Percentiles rank a stretch among this genome's conserved stretches.
These are phyloP conservation scores for Ypsolopha sequella DNA, from an alignment of 2,888 invertebrate species.

Conservation along the genomic window DNA sequence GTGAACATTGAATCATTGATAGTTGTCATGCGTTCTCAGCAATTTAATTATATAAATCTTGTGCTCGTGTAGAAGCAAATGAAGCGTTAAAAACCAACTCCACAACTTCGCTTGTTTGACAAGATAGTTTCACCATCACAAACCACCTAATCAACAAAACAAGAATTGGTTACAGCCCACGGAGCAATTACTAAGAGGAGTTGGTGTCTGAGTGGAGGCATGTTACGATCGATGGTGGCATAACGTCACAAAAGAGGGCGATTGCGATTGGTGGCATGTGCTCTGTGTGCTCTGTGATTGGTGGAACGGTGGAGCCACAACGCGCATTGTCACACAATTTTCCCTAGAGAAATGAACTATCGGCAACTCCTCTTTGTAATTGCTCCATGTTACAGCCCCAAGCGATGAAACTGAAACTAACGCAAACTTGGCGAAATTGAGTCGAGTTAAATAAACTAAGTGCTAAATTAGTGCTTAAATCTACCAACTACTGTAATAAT, in stretches of 20 bases:
- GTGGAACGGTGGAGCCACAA: too few relatives aligned
- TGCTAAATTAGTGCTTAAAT: conserved; percentile 26
- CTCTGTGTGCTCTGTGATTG: too few relatives aligned
- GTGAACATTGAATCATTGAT: conserved; percentile 14
- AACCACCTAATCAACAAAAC: background rate
- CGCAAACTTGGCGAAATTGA: background rate
- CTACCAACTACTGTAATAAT: conserved; percentile 45
- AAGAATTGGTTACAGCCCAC: background rate
- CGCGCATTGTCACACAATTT: too few relatives aligned
- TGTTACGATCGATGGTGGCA: too few relatives aligned
- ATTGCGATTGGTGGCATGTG: too few relatives aligned
- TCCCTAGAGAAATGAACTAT: too few relatives aligned
- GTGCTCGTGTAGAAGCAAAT: conserved; percentile 1
- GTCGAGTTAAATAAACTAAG: conserved; percentile 15
- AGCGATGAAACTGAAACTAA: background rate
- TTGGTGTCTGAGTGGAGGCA: background rate
- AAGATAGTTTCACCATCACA: background rate
- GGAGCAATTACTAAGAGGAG: too few relatives aligned
- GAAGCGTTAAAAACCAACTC: conserved; percentile 1
- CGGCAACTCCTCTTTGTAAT: background rate
- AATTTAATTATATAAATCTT: background rate
- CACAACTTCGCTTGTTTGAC: conserved; percentile 4
- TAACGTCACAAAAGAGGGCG: too few relatives aligned
- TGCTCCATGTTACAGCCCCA: background rate
- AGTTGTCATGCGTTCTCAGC: conserved; percentile 10